Conservation (phyloP, 2,797 vertebrate species). For the Poeciliopsis gracilis region DNA sequence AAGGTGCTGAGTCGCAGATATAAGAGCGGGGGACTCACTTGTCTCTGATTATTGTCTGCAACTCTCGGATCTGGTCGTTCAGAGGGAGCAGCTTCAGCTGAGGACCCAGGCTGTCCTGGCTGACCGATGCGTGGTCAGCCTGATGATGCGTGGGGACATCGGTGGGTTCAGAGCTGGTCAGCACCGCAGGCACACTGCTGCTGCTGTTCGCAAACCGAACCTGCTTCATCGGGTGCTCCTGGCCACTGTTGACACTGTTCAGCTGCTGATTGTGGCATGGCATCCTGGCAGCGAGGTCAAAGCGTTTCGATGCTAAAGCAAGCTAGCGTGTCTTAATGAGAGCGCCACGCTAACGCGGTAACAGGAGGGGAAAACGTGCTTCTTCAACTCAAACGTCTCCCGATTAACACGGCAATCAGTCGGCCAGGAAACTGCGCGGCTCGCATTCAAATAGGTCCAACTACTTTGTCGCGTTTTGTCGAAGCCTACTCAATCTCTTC, state of each 20-base stretch:
- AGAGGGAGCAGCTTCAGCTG: constrained; percentile 90
- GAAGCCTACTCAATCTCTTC: neutral
- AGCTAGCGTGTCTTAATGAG: constrained; percentile 14
- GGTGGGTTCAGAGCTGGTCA: constrained; percentile 41
- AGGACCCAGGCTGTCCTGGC: constrained; percentile 75
- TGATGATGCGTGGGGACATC: constrained; percentile 42
- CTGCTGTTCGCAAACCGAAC: constrained; percentile 71
- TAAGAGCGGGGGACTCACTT: constrained; percentile 79
- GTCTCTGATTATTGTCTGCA: constrained; percentile 95
- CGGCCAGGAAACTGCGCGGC: fast-evolving
- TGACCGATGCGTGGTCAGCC: constrained; percentile 11
- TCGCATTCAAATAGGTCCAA: neutral
- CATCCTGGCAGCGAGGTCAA: constrained; percentile 70
- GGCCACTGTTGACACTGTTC: constrained; percentile 69
- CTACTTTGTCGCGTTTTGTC: neutral
- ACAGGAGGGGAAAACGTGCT: constrained; percentile 57
- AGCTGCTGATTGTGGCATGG: constrained; percentile 85
- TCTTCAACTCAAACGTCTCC: constrained; percentile 16
- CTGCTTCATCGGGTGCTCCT: constrained; percentile 76
- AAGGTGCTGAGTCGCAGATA: neutral
- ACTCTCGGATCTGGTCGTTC: constrained; percentile 93
- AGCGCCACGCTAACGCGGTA: constrained; percentile 19
- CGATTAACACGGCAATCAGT: neutral
- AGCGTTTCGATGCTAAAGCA: constrained; percentile 5
- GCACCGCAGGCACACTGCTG: constrained; percentile 44